These are phyloP conservation scores for Sycobia sp. DNA, from an alignment of 1,140 invertebrate genomes.

Conservation along the genomic window DNA sequence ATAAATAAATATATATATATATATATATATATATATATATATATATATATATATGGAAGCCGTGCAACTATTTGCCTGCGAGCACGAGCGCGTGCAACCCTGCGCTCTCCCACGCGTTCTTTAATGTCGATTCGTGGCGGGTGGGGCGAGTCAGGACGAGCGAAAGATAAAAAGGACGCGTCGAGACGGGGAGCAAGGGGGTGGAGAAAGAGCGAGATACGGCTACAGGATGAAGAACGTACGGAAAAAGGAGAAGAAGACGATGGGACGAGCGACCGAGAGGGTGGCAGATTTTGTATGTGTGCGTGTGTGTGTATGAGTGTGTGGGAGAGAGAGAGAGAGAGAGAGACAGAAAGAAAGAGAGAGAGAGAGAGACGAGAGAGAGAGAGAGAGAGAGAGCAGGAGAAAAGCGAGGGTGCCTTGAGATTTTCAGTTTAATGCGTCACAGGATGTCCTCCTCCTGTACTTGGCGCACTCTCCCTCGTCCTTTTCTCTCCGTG, in stretches of 20 bases:
- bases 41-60: too few relatives aligned
- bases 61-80: too few relatives aligned
- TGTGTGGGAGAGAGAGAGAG: too few relatives aligned
- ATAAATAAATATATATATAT: too few relatives aligned
- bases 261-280: not conserved
- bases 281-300: too few relatives aligned
- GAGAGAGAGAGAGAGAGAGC: not conserved
- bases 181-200: not conserved
- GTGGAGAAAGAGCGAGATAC: too few relatives aligned
- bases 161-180: conserved; percentile 28
- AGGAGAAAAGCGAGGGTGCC: conserved; percentile 53
- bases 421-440: conserved; percentile 60
- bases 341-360: too few relatives aligned
- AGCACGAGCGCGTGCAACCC: too few relatives aligned
- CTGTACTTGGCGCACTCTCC: conserved; percentile 51
- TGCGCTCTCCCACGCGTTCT: too few relatives aligned
- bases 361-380: too few relatives aligned
- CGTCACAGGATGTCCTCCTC: conserved; percentile 56
- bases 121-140: conserved; percentile 19
- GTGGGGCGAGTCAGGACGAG: conserved; percentile 26
- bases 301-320: too few relatives aligned
- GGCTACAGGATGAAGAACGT: not conserved
- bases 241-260: not conserved
- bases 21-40: too few relatives aligned
- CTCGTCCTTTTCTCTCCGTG: conserved; percentile 37